Base-by-base conservation (phyloP, 2,888 invertebrate genomes). In the Himalopsyche anomala region DNA sequence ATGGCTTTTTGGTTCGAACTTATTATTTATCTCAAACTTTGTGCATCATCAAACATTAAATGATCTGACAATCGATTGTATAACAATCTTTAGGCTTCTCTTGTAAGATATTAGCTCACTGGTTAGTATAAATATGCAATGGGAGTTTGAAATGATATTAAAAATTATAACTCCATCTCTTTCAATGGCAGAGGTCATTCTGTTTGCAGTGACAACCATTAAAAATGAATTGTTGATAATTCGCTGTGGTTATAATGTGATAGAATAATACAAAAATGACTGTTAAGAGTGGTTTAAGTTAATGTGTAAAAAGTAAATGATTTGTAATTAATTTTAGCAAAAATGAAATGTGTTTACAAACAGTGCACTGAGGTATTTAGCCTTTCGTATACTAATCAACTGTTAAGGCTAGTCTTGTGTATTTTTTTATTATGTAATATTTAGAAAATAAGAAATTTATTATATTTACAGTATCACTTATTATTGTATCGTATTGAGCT, bases 231-330 rank as follows among this genome's bases (percentile, higher is more conserved):
- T 36, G 38, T 74, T 36, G 36, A 36, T 74, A 15, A 74, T 74
- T 74, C 74, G 36, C 74, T 74, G 74, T 74, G 74, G 74, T 74
- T 36, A 38, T 74, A 74, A 36, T 74, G 74, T 74, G 74, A 74
- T 74, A 74, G 74, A 74, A 74, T 74, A 38, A 74, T 74, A 36
- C 9, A 74, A 69, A 74, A 28, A 74, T 36, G 74, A 74, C 74
- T 74, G 74, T 38, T 74, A 74, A 36, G 74, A 74, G 74, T 74
- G 74, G 74, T 36, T 74, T 74, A 74, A 74, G 74, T 74, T 74
- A 74, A 74, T 15, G n/a, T 12, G 36, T 74, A 38, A 62, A 36
- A 69, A 28, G 12, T 38, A 74, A 74, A 74, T 74, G 74, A 74
- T 74, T 36, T 74, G 28, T 28, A 19, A 51, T 51, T 51, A 51